These are phyloP conservation scores for Phaenicophaeus curvirostris DNA, from an alignment of 2,797 vertebrate genomes.

Conservation along the genomic window DNA sequence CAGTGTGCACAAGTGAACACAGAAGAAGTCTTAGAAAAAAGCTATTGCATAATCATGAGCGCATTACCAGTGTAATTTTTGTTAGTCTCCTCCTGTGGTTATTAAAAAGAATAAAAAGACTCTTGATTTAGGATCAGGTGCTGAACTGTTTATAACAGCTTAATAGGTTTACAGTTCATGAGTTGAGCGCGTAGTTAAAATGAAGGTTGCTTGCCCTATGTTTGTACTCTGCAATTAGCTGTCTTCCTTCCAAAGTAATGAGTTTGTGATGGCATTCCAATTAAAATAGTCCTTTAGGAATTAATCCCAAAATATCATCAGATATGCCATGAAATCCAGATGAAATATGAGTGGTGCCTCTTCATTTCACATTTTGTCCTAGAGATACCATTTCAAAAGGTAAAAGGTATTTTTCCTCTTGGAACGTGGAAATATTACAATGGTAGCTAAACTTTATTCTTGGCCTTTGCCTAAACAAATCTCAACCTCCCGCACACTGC, in stretches of 20 bases:
- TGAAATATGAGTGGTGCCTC: background rate
- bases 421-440: background rate
- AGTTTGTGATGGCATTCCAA: background rate
- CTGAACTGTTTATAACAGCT: background rate
- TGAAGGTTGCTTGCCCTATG: background rate
- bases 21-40: background rate
- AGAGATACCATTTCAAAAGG: background rate
- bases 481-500: background rate
- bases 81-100: background rate
- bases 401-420: background rate
- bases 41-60: background rate
- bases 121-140: background rate
- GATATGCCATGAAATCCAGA: background rate
- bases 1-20: background rate
- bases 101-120: background rate
- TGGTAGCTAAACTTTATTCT: background rate
- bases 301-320: background rate
- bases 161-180: background rate
- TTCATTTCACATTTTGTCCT: background rate
- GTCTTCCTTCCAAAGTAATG: background rate
- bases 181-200: background rate
- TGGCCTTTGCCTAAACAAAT: background rate
- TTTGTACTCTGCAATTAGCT: background rate
- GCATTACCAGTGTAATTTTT: background rate
- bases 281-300: background rate